phyloP scores from a whole-genome alignment of 2,797 vertebrate genomes.

The Diceros bicornis region DNA sequence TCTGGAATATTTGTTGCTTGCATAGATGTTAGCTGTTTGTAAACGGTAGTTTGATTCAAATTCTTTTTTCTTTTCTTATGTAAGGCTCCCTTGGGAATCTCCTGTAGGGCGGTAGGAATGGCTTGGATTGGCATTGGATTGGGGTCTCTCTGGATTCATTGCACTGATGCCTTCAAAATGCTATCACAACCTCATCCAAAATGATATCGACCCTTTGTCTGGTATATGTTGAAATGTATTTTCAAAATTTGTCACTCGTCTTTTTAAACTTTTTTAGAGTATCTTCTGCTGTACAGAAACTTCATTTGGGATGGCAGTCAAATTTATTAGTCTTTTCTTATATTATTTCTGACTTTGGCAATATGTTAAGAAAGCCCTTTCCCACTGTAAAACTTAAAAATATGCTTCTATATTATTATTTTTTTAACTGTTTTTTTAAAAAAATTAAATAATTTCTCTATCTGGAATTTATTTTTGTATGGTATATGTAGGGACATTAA shows the following conservation, averaged over 20 bases:
- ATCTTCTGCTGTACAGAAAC: constrained; percentile 10
- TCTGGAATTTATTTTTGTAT: constrained; percentile 18
- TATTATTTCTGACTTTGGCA: constrained; percentile 22
- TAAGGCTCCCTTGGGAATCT: neutral
- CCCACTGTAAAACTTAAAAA: neutral
- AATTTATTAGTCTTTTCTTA: neutral
- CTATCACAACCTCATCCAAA: neutral
- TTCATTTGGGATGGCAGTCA: neutral
- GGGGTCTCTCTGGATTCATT: neutral
- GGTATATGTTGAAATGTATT: neutral
- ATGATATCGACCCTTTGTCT: neutral
- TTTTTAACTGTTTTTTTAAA: neutral
- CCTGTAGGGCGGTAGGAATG: neutral
- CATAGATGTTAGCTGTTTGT: neutral
- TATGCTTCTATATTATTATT: neutral
- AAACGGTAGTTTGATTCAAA: neutral
- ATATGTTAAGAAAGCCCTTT: neutral
- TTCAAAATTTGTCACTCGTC: neutral
- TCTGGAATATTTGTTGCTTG: neutral
- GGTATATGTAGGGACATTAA: neutral
- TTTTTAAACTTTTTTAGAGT: constrained; percentile 1
- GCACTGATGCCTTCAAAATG: neutral
- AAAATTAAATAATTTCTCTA: neutral
- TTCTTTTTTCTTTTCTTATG: neutral
- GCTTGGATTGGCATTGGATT: neutral